A percentile compares a stretch with the other conserved stretches of the same genome.
These are phyloP conservation scores for Aspidiotus destructor DNA, from an alignment of 2,888 invertebrate species.

Conservation along the genomic window DNA sequence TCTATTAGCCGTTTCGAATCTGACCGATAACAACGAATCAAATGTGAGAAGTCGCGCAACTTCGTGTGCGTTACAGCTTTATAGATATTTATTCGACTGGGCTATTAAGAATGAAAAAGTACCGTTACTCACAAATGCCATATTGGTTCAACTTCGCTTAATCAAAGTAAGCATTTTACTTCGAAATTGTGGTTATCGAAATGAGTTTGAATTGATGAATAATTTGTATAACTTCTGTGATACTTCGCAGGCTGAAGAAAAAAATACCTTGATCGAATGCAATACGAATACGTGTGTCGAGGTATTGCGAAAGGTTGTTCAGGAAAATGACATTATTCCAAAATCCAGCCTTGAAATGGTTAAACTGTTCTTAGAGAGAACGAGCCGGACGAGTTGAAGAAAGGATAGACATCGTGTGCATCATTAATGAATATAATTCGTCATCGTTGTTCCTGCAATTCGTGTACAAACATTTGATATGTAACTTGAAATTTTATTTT, in stretches of 20 bases:
- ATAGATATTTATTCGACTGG: conserved; percentile 48
- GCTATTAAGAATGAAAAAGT: conserved; percentile 45
- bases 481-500: no score
- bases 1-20: conserved; percentile 49
- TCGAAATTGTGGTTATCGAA: background rate
- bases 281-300: conserved; percentile 45
- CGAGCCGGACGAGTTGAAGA: background rate
- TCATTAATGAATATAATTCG: no score
- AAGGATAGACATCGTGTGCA: no score
- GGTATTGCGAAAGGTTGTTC: conserved; percentile 48
- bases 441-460: no score
- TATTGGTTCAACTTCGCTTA: conserved; percentile 57
- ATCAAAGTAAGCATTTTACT: conserved; percentile 54
- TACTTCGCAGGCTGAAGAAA: conserved; percentile 25
- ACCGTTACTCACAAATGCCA: conserved; percentile 52
- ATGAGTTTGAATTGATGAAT: no score
- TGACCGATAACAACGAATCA: conserved; percentile 46
- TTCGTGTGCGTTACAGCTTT: conserved; percentile 46
- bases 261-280: conserved; percentile 17
- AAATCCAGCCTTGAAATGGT: conserved; percentile 23
- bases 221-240: background rate
- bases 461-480: no score
- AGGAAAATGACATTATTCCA: conserved; percentile 47
- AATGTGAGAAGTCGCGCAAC: conserved; percentile 42
- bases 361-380: conserved; percentile 15